These are phyloP conservation scores for Sebastes vulpes DNA, from an alignment of 2,797 vertebrate genomes.

Conservation along the genomic window DNA sequence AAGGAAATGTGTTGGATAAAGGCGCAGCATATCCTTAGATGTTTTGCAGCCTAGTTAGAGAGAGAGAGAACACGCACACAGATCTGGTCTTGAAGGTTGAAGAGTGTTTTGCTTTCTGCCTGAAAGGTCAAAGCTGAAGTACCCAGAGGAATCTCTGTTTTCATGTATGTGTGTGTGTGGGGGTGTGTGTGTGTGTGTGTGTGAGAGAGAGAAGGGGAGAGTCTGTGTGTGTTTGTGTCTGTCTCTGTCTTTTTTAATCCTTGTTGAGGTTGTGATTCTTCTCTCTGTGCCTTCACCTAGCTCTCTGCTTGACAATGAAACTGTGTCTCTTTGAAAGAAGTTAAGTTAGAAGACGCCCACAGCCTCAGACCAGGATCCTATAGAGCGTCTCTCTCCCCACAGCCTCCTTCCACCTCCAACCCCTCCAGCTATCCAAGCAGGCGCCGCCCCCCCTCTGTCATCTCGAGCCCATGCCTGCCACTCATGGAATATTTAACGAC, in stretches of 20 bases:
- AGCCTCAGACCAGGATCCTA: slow-evolving; percentile 31
- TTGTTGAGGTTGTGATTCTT: slow-evolving; percentile 28
- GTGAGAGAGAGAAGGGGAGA: not conserved
- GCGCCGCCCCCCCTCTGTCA: slow-evolving; percentile 12
- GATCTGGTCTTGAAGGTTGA: slow-evolving; percentile 45
- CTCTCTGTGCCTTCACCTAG: slow-evolving; percentile 7
- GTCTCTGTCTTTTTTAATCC: slow-evolving; percentile 25
- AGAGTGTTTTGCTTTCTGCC: slow-evolving; percentile 33
- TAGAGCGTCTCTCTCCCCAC: slow-evolving; percentile 31
- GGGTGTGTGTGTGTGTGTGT: slow-evolving; percentile 31
- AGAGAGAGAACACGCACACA: not conserved
- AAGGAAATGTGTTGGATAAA: not conserved
- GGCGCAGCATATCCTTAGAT: slow-evolving; percentile 10
- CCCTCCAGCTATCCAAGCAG: slow-evolving; percentile 44
- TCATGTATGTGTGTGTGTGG: slow-evolving; percentile 1
- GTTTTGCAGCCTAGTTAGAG: not conserved
- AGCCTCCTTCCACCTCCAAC: slow-evolving; percentile 23
- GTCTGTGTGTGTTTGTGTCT: slow-evolving; percentile 28
- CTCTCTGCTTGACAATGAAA: slow-evolving; percentile 38
- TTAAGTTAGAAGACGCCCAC: slow-evolving; percentile 43
- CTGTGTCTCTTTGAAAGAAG: slow-evolving; percentile 41
- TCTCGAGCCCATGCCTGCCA: slow-evolving; percentile 31
- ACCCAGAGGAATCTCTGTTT: slow-evolving; percentile 31
- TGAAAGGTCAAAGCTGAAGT: slow-evolving; percentile 40
- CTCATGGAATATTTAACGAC: slow-evolving; percentile 54